Conservation (phyloP, 2,113 vertebrate species). For the Apodemus sylvaticus region DNA sequence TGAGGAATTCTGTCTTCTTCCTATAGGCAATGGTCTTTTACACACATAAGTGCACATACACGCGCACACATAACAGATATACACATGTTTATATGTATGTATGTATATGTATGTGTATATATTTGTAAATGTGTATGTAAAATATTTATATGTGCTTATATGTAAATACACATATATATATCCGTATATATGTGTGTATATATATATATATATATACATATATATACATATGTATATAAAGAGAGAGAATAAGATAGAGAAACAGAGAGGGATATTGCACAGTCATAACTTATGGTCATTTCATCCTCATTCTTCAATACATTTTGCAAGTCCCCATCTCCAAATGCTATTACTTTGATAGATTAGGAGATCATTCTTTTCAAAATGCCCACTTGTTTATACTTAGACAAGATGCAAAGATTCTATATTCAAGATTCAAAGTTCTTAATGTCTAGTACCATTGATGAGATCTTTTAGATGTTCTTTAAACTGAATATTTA, state of each 20-base stretch:
- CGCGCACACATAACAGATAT: not conserved
- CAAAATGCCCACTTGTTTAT: not conserved
- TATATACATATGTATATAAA: no score
- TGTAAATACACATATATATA: no score
- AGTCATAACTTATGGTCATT: not conserved
- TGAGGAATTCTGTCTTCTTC: not conserved
- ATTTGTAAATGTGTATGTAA: no score
- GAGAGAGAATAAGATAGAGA: no score
- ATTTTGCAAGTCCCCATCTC: not conserved
- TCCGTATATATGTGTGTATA: no score
- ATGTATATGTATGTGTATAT: no score
- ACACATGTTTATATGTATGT: no score
- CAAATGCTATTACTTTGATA: not conserved
- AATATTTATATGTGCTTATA: no score
- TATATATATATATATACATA: no score
- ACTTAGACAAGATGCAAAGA: not conserved
- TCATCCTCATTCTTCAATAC: not conserved
- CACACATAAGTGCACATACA: no score
- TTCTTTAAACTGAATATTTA: not conserved
- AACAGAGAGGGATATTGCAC: no score
- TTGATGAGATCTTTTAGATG: not conserved
- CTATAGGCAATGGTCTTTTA: not conserved
- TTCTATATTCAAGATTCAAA: not conserved
- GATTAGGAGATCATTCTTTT: not conserved
- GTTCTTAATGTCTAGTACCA: not conserved